A percentile compares a stretch with the other conserved stretches of the same genome.
Conservation (phyloP, 2,113 vertebrate genomes). For the Charina bottae region DNA sequence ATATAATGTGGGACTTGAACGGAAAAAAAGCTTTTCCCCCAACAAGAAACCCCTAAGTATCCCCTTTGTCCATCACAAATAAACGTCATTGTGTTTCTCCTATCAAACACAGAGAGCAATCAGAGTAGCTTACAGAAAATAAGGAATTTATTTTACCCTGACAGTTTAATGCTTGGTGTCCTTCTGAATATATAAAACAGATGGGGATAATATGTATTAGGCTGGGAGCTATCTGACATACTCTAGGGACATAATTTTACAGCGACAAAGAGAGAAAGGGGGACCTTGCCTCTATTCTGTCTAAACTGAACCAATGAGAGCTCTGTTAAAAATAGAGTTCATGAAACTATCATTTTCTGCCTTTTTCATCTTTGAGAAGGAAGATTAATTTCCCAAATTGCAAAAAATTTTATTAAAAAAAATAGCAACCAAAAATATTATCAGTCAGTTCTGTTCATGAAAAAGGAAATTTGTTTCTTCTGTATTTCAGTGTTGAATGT, state of each 20-base stretch:
- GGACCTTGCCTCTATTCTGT: constrained; percentile 43
- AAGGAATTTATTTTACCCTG: constrained; percentile 59
- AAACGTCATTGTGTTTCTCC: constrained; percentile 20
- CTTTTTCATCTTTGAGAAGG: constrained; percentile 15
- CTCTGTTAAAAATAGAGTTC: neutral
- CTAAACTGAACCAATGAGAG: constrained; percentile 39
- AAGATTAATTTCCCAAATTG: neutral
- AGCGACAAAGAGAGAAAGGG: constrained; percentile 16
- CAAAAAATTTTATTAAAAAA: neutral
- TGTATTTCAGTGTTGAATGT: neutral
- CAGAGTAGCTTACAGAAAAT: constrained; percentile 31
- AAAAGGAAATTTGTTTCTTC: neutral
- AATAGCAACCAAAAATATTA: neutral
- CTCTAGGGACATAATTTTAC: constrained; percentile 30
- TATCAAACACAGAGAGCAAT: constrained; percentile 3
- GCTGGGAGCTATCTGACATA: constrained; percentile 26
- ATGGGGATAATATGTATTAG: constrained; percentile 54
- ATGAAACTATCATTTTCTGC: neutral
- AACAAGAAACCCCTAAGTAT: neutral
- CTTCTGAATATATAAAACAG: constrained; percentile 31
- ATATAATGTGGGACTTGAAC: neutral
- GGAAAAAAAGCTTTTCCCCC: neutral
- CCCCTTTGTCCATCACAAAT: neutral
- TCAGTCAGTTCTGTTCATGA: neutral
- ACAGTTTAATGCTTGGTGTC: constrained; percentile 44